Percentiles rank a stretch among this genome's conserved stretches.
phyloP scores from a whole-genome alignment of 2,113 vertebrate genomes.

The Ceuthmochares aereus region DNA sequence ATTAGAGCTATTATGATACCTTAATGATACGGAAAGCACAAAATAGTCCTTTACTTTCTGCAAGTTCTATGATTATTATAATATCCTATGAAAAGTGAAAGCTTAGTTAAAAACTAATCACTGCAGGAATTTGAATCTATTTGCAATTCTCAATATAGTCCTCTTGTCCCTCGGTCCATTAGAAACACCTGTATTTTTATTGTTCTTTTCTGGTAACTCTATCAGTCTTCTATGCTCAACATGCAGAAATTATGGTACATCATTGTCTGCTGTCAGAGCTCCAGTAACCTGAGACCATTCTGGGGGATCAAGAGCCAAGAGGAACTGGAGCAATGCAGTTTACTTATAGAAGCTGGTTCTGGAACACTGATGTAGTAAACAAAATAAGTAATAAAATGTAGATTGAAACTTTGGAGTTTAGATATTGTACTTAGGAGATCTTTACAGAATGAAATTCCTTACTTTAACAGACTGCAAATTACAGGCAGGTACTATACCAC shows the following conservation, averaged over 20 bases:
- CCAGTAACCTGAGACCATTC: background rate
- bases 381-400: background rate
- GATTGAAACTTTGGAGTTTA: fast-evolving
- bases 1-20: background rate
- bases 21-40: background rate
- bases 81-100: background rate
- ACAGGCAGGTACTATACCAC: background rate
- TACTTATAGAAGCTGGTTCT: background rate
- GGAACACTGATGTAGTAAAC: background rate
- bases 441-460: background rate
- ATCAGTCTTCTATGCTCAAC: background rate
- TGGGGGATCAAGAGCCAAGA: background rate
- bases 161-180: background rate
- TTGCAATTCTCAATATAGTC: background rate
- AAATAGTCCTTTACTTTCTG: background rate
- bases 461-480: background rate
- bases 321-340: background rate
- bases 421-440: background rate
- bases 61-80: background rate
- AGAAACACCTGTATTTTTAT: background rate
- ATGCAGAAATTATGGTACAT: background rate
- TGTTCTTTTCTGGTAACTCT: background rate
- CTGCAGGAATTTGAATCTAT: background rate
- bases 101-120: background rate
- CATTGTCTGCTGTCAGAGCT: background rate